Evolutionary conservation across 37 sponge, comb jelly and placozoan genomes (phyloP).

Genomic region (Geodia barretti): DNA sequence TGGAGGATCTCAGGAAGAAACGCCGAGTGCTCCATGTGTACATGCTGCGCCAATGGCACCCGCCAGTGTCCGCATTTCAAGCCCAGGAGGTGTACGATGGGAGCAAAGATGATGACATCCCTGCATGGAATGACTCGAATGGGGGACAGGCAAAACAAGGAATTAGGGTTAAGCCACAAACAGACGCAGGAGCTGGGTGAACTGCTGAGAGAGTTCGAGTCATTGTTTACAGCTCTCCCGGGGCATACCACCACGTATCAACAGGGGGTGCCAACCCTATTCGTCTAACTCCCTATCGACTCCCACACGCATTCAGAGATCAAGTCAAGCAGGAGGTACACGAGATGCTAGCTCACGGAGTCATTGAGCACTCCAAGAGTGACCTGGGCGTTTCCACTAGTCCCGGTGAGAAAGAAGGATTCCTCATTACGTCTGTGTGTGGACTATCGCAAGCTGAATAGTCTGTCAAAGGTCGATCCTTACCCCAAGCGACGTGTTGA

Average conservation of each 20-base stretch:
- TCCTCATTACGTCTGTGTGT: slow-evolving; percentile 30
- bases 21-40: slow-evolving; percentile 36
- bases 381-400: slow-evolving; percentile 61
- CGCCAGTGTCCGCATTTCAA: no score
- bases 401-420: slow-evolving; percentile 48
- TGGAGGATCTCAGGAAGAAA: slow-evolving; percentile 24
- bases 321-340: slow-evolving; percentile 29
- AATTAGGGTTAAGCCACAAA: no score
- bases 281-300: slow-evolving; percentile 23
- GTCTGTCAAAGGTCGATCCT: slow-evolving; percentile 51
- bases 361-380: slow-evolving; percentile 47
- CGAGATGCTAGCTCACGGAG: slow-evolving; percentile 29
- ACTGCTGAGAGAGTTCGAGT: background rate
- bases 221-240: slow-evolving; percentile 5
- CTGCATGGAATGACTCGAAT: no score
- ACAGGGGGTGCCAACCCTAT: slow-evolving; percentile 16
- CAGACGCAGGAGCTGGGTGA: slow-evolving; percentile 13
- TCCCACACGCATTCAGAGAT: slow-evolving; percentile 38
- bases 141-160: no score
- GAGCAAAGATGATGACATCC: no score
- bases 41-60: no score
- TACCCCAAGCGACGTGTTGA: slow-evolving; percentile 68
- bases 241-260: slow-evolving; percentile 35
- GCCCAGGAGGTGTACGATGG: no score
- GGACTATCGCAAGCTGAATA: slow-evolving; percentile 64